Percentiles rank a stretch among this genome's conserved stretches.
These are phyloP conservation scores for Poeciliopsis presidionis DNA, from an alignment of 2,797 vertebrate genomes.

Conservation along the genomic window DNA sequence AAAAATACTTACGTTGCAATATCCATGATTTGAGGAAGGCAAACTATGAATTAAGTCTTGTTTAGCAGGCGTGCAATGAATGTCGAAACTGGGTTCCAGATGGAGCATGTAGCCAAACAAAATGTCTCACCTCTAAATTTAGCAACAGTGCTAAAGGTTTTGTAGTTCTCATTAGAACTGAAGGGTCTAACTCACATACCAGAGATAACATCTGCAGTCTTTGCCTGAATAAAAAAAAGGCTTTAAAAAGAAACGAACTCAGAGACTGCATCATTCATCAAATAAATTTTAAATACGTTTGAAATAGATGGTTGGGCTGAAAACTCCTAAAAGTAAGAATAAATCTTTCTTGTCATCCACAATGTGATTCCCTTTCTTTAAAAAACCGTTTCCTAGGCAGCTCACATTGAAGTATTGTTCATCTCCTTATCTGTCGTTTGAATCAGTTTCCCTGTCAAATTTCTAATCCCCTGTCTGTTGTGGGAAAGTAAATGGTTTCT, in stretches of 20 bases:
- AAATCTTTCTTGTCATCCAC: conserved; percentile 44
- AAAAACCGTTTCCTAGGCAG: conserved; percentile 54
- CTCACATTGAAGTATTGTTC: conserved; percentile 63
- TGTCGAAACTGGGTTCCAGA: conserved; percentile 24
- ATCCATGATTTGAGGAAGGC: conserved; percentile 41
- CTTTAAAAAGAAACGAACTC: background rate
- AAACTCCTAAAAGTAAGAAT: background rate
- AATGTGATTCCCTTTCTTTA: conserved; percentile 57
- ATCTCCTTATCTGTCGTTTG: conserved; percentile 59
- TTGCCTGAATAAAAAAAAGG: background rate
- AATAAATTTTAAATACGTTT: background rate
- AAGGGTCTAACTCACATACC: background rate
- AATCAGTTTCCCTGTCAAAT: conserved; percentile 61
- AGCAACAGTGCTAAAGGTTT: background rate
- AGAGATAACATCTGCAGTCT: background rate
- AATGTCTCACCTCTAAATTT: conserved; percentile 7
- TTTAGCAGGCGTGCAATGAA: conserved; percentile 31
- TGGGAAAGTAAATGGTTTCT: conserved; percentile 54
- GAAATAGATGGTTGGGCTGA: background rate
- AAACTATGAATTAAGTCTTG: conserved; percentile 35
- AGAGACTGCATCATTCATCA: background rate
- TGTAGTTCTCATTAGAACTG: background rate
- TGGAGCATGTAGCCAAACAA: conserved; percentile 4
- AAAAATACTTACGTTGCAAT: conserved; percentile 48
- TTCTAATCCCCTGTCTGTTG: conserved; percentile 61